Evolutionary conservation across 30 jellyfish, hydroid and myxozoan species (phyloP), one percentile per base, ranked within the genome.

Genomic region (Rhopilema esculentum): DNA sequence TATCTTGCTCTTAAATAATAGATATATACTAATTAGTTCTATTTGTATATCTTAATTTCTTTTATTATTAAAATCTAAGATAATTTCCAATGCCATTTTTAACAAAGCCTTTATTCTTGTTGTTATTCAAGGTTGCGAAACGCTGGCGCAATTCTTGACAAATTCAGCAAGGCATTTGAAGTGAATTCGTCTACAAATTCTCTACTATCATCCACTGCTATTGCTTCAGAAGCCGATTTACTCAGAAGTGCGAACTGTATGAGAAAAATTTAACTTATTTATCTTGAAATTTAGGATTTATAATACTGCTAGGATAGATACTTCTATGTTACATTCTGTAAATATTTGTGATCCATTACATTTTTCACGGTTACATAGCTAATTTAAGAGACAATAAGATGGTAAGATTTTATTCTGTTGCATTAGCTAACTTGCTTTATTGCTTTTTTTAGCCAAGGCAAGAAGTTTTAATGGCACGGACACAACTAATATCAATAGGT

Each of bases 401-500:
- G 73, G 7, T 63, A 2, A 63, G 7, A 63, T 63, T 63, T 6
- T 31, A 18, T 7, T 30, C 29, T n/a, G 78, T 26, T 26, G 78
- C 18, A n/a, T n/a, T n/a, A n/a, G n/a, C n/a, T n/a, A n/a, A n/a
- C n/a, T n/a, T n/a, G n/a, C n/a, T n/a, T n/a, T n/a, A n/a, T n/a
- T n/a, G 49, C 20, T 7, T 51, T 16, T 81, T 81, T 33, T 49
- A 84, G 92, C 66, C 20, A 61, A 49, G 23, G 31, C 24, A 25
- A 64, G 94, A 49, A 25, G 61, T 0, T 85, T 85, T 67, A 65
- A 84, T 73, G 94, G 94, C 23, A 50, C 66, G 20, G 86, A 85
- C 31, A 85, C 89, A 19, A 69, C 77, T 20, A 85, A 85, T 40
- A 21, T 85, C 27, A 28, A 88, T 29, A 85, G 94, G 94, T 85